Evolutionary conservation across 1,140 invertebrate genomes (phyloP).

Genomic region (Ooceraea biroi): DNA sequence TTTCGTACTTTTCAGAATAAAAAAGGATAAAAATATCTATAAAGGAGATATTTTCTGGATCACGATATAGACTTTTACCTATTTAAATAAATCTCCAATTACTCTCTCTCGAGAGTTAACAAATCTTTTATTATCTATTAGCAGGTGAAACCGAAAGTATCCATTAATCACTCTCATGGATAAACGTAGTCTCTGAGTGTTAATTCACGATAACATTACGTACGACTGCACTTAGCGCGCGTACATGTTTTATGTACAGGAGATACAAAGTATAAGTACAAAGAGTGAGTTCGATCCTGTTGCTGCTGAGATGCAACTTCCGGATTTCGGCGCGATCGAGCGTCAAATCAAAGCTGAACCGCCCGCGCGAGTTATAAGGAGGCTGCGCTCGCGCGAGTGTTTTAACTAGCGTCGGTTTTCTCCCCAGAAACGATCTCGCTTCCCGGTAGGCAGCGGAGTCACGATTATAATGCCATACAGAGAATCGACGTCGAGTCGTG

Average conservation of each 20-base stretch:
- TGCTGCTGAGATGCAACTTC: constrained; percentile 26
- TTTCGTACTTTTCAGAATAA: neutral
- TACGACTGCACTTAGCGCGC: neutral
- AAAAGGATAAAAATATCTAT: neutral
- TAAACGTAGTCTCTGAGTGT: constrained; percentile 9
- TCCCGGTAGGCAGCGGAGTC: constrained; percentile 69
- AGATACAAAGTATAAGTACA: neutral
- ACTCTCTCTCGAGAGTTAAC: neutral
- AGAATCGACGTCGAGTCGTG: constrained; percentile 70
- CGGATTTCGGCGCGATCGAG: constrained; percentile 45
- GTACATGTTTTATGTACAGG: neutral
- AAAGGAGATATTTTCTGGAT: neutral
- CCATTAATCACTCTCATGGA: neutral
- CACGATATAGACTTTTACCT: neutral
- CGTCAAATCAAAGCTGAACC: constrained; percentile 18
- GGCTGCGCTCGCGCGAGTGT: constrained; percentile 3
- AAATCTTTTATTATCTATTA: neutral
- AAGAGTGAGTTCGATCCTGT: neutral
- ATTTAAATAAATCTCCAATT: neutral
- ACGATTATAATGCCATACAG: constrained; percentile 74
- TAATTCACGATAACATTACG: constrained; percentile 11
- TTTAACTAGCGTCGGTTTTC: constrained; percentile 61
- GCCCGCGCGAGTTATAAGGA: constrained; percentile 14
- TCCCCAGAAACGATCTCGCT: constrained; percentile 60
- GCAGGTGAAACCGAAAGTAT: neutral